These are phyloP conservation scores for Rhombomys opimus DNA, from an alignment of 2,113 vertebrate genomes.

Conservation along the genomic window DNA sequence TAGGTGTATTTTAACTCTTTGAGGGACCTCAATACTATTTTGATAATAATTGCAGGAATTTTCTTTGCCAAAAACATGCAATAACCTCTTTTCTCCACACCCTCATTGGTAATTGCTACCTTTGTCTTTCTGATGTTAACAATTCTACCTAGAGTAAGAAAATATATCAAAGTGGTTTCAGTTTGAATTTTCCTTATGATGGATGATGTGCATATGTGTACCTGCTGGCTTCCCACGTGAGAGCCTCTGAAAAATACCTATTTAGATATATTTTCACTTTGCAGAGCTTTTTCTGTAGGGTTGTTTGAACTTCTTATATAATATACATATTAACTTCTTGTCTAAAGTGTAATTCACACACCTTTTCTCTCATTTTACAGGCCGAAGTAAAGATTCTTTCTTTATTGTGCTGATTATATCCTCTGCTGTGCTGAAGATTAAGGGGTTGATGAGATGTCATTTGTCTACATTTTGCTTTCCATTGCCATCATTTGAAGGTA, in stretches of 20 bases:
- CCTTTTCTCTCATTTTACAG: neutral
- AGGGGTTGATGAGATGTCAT: neutral
- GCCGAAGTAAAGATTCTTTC: neutral
- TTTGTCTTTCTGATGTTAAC: neutral
- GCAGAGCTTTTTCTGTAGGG: neutral
- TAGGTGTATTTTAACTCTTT: neutral
- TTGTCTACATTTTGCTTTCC: neutral
- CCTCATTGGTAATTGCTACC: neutral
- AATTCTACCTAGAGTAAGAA: neutral
- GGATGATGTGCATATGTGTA: neutral
- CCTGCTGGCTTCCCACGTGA: neutral
- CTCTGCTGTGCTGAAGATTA: neutral
- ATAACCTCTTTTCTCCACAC: neutral
- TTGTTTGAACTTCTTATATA: neutral
- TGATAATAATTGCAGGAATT: neutral
- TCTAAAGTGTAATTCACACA: neutral
- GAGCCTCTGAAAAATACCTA: neutral
- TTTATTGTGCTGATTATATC: neutral
- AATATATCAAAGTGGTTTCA: neutral
- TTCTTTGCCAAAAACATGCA: neutral
- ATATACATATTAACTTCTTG: neutral
- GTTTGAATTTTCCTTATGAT: neutral
- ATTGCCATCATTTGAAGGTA: neutral
- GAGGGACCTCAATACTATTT: neutral
- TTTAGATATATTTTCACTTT: neutral